Conservation (phyloP, 2,888 invertebrate species). For the Timandra comae region DNA sequence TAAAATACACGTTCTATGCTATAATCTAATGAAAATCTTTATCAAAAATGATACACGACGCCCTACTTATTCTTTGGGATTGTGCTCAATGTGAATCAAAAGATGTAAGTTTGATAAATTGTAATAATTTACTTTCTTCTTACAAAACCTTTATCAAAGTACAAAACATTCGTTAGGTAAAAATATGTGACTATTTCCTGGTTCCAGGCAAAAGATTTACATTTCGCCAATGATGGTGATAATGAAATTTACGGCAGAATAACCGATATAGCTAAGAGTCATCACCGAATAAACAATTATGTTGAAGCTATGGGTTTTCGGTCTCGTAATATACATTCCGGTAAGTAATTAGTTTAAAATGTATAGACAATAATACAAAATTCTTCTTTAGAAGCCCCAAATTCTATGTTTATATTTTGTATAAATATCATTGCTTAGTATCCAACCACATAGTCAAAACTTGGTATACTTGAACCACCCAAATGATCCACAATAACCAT, state of each 20-base stretch:
- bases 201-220: constrained; percentile 52
- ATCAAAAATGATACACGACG: constrained; percentile 80
- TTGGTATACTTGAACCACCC: too few relatives aligned
- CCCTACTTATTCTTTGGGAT: constrained; percentile 80
- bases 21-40: not conserved
- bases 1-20: not conserved
- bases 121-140: too few relatives aligned
- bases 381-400: not conserved
- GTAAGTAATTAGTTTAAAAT: constrained; percentile 37
- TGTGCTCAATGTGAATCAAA: constrained; percentile 49
- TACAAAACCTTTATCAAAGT: too few relatives aligned
- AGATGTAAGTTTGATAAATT: too few relatives aligned
- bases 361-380: not conserved
- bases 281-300: constrained; percentile 80
- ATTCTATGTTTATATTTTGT: too few relatives aligned
- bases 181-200: constrained; percentile 12
- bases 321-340: constrained; percentile 66
- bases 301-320: constrained; percentile 68
- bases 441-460: too few relatives aligned
- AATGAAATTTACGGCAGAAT: constrained; percentile 78
- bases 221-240: constrained; percentile 82
- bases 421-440: too few relatives aligned
- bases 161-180: too few relatives aligned
- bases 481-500: too few relatives aligned
- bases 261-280: constrained; percentile 77